phyloP scores from a whole-genome alignment of 2,113 vertebrate species.

The Anoura caudifer region DNA sequence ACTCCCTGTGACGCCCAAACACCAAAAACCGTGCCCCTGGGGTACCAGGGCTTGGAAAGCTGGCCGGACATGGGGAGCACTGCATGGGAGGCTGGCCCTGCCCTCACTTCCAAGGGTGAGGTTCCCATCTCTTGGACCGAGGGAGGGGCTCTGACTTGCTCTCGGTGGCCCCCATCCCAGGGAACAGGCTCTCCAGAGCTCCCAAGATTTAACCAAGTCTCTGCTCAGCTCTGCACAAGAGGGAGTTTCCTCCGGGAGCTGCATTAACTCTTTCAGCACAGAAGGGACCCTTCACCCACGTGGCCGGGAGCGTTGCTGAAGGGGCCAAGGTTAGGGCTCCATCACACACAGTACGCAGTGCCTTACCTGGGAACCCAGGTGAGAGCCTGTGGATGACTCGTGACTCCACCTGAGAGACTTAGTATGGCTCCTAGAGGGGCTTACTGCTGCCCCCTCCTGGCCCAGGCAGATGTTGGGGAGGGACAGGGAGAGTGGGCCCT shows the following conservation, averaged over 20 bases:
- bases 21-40: background rate
- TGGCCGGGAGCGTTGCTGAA: background rate
- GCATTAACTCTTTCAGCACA: background rate
- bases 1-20: background rate
- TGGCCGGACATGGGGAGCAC: background rate
- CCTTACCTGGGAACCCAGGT: background rate
- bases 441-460: background rate
- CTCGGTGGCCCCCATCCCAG: background rate
- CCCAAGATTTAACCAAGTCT: background rate
- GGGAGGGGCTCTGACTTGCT: background rate
- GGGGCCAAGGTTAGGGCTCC: background rate
- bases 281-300: background rate
- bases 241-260: background rate
- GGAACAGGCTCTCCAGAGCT: background rate
- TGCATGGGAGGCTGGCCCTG: background rate
- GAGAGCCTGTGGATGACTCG: background rate
- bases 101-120: background rate
- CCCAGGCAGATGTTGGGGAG: background rate
- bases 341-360: fast-evolving
- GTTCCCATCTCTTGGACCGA: background rate
- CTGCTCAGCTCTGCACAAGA: background rate
- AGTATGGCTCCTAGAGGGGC: background rate
- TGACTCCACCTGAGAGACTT: background rate
- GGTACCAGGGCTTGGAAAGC: background rate
- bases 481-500: background rate